Conservation (phyloP, 2,888 invertebrate species). For the Alloscopus bannaensis region DNA sequence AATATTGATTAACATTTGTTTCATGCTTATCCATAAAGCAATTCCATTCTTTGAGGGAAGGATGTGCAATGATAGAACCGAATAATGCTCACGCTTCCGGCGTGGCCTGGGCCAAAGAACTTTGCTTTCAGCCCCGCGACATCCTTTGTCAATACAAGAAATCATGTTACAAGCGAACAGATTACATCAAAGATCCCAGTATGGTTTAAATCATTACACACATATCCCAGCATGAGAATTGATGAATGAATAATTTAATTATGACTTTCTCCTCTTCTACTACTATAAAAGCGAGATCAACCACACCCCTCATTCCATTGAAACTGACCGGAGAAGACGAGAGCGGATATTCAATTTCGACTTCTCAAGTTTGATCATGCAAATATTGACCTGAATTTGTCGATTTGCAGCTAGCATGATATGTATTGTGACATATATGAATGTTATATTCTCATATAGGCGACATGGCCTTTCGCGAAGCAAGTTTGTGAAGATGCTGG, state of each 20-base stretch:
- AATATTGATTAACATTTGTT: background rate
- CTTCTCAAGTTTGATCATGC: conserved; percentile 13
- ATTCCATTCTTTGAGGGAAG: conserved; percentile 25
- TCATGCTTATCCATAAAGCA: background rate
- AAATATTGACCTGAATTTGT: background rate
- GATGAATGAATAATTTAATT: background rate
- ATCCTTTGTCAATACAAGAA: conserved; percentile 47
- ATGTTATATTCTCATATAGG: conserved; percentile 17
- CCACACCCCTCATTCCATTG: conserved; percentile 4
- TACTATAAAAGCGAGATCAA: conserved; percentile 37
- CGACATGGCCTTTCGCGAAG: conserved; percentile 51
- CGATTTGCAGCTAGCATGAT: too few species aligned
- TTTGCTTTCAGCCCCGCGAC: conserved; percentile 9
- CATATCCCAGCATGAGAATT: background rate
- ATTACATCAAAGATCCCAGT: conserved; percentile 50
- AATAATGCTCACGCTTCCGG: conserved; percentile 9
- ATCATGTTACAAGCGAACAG: conserved; percentile 43
- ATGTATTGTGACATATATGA: too few species aligned
- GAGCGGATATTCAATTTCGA: conserved; percentile 30
- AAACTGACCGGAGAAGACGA: conserved; percentile 1
- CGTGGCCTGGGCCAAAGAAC: conserved; percentile 27
- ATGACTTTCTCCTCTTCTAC: background rate
- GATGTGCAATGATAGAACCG: conserved; percentile 18
- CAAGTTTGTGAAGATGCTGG: conserved; percentile 49
- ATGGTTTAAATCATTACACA: background rate